These are phyloP conservation scores for Morus bassanus DNA, from an alignment of 2,797 vertebrate genomes.

Conservation along the genomic window DNA sequence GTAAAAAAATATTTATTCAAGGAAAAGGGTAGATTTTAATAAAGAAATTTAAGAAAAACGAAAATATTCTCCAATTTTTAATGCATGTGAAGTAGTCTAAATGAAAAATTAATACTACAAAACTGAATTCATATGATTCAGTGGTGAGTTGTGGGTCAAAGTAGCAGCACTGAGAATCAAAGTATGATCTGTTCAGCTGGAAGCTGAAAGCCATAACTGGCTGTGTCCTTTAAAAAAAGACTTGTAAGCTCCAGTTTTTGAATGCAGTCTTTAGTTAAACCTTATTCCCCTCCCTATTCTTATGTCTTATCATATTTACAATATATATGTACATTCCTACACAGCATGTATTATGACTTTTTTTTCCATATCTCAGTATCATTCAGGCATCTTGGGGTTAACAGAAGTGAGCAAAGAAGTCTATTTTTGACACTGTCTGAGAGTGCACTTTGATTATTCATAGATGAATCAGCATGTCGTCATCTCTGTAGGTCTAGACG, in stretches of 20 bases:
- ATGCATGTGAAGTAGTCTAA: background rate
- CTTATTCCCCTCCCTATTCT: background rate
- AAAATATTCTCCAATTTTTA: background rate
- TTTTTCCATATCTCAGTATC: background rate
- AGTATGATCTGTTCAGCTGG: background rate
- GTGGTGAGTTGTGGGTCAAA: background rate
- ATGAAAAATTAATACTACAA: background rate
- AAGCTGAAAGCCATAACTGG: background rate
- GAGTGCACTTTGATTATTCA: constrained; percentile 23
- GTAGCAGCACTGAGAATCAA: background rate
- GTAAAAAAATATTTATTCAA: background rate
- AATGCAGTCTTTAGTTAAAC: background rate
- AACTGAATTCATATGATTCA: background rate
- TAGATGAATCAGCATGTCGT: constrained; percentile 51
- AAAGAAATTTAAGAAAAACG: background rate
- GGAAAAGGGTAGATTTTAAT: background rate
- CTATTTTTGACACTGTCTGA: constrained; percentile 7
- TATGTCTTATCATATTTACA: background rate
- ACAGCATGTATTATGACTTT: background rate
- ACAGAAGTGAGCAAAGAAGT: background rate
- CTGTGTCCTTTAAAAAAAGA: background rate
- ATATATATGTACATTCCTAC: background rate
- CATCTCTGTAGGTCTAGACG: background rate
- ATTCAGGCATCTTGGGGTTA: background rate
- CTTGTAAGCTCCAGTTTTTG: background rate